Evolutionary conservation across 2,888 invertebrate genomes (phyloP), one percentile per base, ranked within the genome.

Genomic region (Drosophila parthenogenetica): DNA sequence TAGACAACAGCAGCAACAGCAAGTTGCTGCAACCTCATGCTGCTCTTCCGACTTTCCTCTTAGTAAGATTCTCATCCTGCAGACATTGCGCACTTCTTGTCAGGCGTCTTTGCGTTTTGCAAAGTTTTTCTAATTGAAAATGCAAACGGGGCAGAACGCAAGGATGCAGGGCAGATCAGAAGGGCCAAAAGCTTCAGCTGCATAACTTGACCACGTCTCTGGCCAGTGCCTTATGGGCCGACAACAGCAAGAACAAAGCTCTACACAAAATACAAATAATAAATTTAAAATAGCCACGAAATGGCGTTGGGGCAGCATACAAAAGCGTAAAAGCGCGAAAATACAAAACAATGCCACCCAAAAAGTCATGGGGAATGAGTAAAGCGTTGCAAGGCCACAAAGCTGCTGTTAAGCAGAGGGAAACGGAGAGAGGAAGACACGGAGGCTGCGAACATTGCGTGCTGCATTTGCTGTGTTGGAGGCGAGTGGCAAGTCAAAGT

Each of bases 101-200:
- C 86, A 86, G 86, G 70, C 78, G 73, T 72, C 75, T 79, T 76
- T 49, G 60, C 53, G 53, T 42, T 73, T 29, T 29, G 74, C 75
- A 79, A 85, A 85, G 80, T 86, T 86, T 83, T 86, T 85, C 82
- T 82, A 86, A 86, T 85, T 87, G 85, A 86, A 86, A 86, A 87
- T 86, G 87, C 85, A 86, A 84, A 86, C 78, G 69, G 73, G 71
- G 48, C 63, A 39, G 17, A 14, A 8, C 35, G 8, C 19, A 42
- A 51, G 49, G 59, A 42, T 58, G 61, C 39, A 43, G 37, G 37
- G 42, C 55, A 66, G 69, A 55, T 48, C 62, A 63, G 55, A 63
- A 55, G 62, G 55, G 67, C 62, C 60, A 58, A 57, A 64, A 55
- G 54, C 69, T 68, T 64, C 55, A 64, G 58, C 64, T 59, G 76